These are phyloP conservation scores for Umimayanthus kanabou DNA, from an alignment of 92 coral and sea anemone species.

Conservation along the genomic window DNA sequence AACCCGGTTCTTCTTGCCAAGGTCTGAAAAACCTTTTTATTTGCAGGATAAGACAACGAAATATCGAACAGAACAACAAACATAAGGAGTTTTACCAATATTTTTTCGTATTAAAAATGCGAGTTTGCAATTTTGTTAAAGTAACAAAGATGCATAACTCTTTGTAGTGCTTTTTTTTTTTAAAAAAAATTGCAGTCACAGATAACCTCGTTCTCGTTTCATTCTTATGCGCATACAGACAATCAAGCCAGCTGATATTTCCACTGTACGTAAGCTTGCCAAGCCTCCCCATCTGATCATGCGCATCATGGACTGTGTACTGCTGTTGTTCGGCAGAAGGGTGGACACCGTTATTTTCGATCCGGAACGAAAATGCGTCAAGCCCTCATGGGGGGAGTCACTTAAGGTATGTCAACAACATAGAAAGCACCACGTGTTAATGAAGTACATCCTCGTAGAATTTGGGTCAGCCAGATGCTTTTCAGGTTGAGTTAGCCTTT, in stretches of 20 bases:
- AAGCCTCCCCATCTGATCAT: conserved; percentile 97
- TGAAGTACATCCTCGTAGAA: neutral
- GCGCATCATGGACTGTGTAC: conserved; percentile 98
- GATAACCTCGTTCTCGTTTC: neutral
- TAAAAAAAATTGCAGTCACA: neutral
- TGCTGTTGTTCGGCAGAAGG: conserved; percentile 76
- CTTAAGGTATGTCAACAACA: conserved; percentile 65
- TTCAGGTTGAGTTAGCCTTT: too few species aligned
- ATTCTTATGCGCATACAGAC: conserved; percentile 59
- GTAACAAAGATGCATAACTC: too few species aligned
- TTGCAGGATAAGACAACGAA: too few species aligned
- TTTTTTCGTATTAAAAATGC: too few species aligned
- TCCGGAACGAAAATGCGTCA: conserved; percentile 71
- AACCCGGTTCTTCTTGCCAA: too few species aligned
- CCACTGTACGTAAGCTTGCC: conserved; percentile 94
- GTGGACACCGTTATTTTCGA: conserved; percentile 80
- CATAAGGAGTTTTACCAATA: too few species aligned
- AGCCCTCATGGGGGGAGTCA: conserved; percentile 93
- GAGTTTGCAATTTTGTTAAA: too few species aligned
- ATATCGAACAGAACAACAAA: too few species aligned
- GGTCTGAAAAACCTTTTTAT: too few species aligned
- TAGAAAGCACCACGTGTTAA: neutral
- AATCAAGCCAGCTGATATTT: conserved; percentile 88
- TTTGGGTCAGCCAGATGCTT: neutral
- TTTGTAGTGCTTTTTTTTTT: too few species aligned